Percentiles rank a stretch among this genome's conserved stretches.
Conservation (phyloP, 2,113 vertebrate genomes). For the Suncus etruscus region DNA sequence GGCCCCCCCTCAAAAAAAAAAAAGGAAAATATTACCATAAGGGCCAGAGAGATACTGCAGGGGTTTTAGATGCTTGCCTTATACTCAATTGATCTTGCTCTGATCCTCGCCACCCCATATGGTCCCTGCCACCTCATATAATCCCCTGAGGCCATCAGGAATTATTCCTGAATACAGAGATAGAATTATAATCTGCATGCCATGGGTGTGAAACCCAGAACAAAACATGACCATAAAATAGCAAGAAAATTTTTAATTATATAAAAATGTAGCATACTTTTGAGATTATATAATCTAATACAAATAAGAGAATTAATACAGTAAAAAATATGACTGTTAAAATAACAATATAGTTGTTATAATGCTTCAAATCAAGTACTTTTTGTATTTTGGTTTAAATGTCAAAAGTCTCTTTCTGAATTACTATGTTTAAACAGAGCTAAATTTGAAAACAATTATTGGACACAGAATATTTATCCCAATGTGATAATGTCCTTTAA, state of each 20-base stretch:
- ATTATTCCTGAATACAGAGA: too few species aligned
- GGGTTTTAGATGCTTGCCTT: too few species aligned
- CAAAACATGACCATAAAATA: neutral
- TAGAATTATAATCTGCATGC: too few species aligned
- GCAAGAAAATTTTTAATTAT: neutral
- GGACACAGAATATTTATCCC: neutral
- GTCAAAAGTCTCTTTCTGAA: neutral
- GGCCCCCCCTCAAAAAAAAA: neutral
- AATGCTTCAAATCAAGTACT: constrained; percentile 4
- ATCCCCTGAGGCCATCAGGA: too few species aligned
- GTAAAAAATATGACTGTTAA: constrained; percentile 10
- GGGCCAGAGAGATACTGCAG: too few species aligned
- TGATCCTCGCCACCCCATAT: too few species aligned
- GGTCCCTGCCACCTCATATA: too few species aligned
- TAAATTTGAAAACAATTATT: neutral
- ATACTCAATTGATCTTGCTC: too few species aligned
- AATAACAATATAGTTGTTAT: constrained; percentile 22
- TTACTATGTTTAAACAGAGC: neutral
- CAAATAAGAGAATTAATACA: neutral
- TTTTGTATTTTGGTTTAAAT: neutral
- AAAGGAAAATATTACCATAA: constrained; percentile 32
- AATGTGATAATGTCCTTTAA: constrained; percentile 25
- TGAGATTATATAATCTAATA: neutral
- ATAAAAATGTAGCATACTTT: neutral
- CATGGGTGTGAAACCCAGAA: too few species aligned